These are phyloP conservation scores for Margarornis squamiger DNA, from an alignment of 2,797 vertebrate genomes.

Conservation along the genomic window DNA sequence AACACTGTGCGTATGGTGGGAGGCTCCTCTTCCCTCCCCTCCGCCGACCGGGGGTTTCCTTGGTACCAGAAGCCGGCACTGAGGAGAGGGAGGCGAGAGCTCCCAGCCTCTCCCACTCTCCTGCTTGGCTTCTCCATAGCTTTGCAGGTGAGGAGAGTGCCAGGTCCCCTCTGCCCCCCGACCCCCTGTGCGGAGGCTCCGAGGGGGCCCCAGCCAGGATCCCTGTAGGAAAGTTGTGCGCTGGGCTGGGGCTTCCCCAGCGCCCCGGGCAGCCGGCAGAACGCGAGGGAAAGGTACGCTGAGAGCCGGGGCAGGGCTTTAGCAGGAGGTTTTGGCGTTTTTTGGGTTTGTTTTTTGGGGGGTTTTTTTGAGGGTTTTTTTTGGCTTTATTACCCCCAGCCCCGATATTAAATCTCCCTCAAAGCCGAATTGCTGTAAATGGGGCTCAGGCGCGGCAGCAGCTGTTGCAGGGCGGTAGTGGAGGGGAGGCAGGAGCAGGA, in stretches of 20 bases:
- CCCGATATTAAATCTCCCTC: neutral
- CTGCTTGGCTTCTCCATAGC: neutral
- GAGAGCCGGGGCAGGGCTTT: neutral
- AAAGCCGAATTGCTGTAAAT: neutral
- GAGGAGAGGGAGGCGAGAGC: neutral
- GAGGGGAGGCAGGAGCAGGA: neutral
- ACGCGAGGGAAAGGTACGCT: neutral
- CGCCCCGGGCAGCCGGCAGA: neutral
- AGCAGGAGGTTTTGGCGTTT: neutral
- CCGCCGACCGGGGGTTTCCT: neutral
- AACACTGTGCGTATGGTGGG: rapidly evolving
- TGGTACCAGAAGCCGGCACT: neutral
- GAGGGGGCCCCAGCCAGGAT: neutral
- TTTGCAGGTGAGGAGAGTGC: neutral
- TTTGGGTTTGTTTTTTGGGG: neutral
- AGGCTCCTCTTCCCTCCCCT: neutral
- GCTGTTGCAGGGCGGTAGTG: neutral
- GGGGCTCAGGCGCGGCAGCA: neutral
- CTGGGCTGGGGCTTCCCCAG: neutral
- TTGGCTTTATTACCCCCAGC: neutral
- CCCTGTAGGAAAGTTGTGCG: neutral
- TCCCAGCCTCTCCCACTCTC: neutral
- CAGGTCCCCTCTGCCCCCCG: neutral
- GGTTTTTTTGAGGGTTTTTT: neutral
- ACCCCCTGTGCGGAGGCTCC: neutral